phyloP scores from a whole-genome alignment of 64 coral and sea anemone genomes.

The Montipora foliosa region DNA sequence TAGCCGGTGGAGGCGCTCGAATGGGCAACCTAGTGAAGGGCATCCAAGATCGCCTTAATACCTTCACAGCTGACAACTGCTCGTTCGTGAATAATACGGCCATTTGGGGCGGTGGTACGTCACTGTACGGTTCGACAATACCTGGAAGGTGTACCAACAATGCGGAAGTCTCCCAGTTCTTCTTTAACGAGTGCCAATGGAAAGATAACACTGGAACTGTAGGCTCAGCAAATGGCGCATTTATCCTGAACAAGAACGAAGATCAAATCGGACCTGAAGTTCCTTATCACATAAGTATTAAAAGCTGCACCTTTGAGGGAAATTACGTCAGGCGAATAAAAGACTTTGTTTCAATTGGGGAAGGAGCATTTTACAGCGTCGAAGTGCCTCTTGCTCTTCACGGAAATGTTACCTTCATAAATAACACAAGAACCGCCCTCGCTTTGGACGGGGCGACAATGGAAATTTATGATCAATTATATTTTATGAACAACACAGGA shows the following conservation, averaged over 20 bases:
- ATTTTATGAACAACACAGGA: conserved; percentile 76
- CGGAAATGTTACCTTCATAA: conserved; percentile 61
- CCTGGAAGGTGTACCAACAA: conserved; percentile 4
- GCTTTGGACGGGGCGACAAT: conserved; percentile 84
- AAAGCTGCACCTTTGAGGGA: conserved; percentile 44
- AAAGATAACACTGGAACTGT: conserved; percentile 76
- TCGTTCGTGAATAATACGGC: conserved; percentile 65
- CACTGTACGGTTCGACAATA: conserved; percentile 75
- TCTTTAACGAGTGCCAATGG: conserved; percentile 65
- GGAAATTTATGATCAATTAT: conserved; percentile 72
- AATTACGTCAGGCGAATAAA: conserved; percentile 57
- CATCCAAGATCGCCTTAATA: conserved; percentile 4
- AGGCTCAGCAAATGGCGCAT: conserved; percentile 74
- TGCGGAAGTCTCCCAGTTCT: conserved; percentile 36
- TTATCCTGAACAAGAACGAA: conserved; percentile 79
- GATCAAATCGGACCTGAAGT: conserved; percentile 73
- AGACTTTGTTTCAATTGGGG: conserved; percentile 71
- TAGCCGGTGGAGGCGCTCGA: conserved; percentile 68
- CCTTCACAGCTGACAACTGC: conserved; percentile 44
- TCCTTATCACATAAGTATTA: conserved; percentile 68
- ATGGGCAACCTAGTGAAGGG: conserved; percentile 29
- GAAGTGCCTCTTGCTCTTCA: conserved; percentile 85
- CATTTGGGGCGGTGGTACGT: conserved; percentile 79
- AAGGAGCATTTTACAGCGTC: conserved; percentile 86
- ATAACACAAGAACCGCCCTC: conserved; percentile 87